phyloP scores from a whole-genome alignment of 2,888 invertebrate genomes.

The Itoplectis maculator region DNA sequence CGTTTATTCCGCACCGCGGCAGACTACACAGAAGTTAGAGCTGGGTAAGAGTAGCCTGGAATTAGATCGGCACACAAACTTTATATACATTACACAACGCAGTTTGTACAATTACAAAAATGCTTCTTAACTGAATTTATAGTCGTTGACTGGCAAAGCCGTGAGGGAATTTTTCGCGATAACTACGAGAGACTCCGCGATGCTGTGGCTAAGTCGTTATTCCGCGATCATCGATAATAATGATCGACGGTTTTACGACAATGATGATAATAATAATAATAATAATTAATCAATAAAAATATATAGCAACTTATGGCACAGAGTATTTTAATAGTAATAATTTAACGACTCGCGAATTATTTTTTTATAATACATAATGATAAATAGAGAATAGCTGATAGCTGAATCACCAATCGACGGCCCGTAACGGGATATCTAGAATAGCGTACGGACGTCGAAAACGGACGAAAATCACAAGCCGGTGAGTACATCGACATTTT shows the following conservation, averaged over 20 bases:
- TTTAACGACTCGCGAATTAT: slow-evolving; percentile 58
- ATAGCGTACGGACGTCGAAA: slow-evolving; percentile 57
- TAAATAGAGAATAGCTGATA: slow-evolving; percentile 48
- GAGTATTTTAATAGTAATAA: slow-evolving; percentile 70
- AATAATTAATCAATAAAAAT: slow-evolving; percentile 72
- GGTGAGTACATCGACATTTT: slow-evolving; percentile 55
- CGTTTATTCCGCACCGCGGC: slow-evolving; percentile 51
- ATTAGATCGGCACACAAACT: slow-evolving; percentile 70
- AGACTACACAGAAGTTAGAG: slow-evolving; percentile 46
- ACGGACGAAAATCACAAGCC: slow-evolving; percentile 61
- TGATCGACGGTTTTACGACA: slow-evolving; percentile 31
- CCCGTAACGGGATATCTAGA: slow-evolving; percentile 38
- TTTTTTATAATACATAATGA: slow-evolving; percentile 59
- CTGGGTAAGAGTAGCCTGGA: slow-evolving; percentile 23
- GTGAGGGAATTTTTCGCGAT: slow-evolving; percentile 18
- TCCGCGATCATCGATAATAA: slow-evolving; percentile 7
- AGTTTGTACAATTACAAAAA: slow-evolving; percentile 76
- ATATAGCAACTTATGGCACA: slow-evolving; percentile 80
- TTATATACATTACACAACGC: slow-evolving; percentile 75
- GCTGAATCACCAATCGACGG: slow-evolving; percentile 50
- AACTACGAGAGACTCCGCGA: slow-evolving; percentile 24
- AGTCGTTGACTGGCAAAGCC: slow-evolving; percentile 11
- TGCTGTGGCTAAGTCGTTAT: slow-evolving; percentile 12
- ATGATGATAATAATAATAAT: slow-evolving; percentile 70
- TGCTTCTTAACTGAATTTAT: slow-evolving; percentile 20